A percentile compares a stretch with the other conserved stretches of the same genome.
phyloP scores from a whole-genome alignment of 1,140 invertebrate genomes.

The Drosophila aff. region DNA sequence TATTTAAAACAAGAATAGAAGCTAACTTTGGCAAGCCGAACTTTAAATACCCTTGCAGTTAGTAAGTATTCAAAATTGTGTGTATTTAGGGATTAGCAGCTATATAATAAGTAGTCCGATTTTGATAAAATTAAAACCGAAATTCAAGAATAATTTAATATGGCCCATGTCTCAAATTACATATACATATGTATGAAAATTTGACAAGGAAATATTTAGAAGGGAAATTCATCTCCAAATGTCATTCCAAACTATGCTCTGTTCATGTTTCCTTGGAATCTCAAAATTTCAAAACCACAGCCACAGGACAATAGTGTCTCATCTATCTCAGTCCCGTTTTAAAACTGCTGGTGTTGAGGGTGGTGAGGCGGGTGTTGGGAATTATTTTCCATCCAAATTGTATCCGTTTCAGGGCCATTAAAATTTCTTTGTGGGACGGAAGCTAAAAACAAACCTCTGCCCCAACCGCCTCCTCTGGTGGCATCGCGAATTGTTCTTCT shows the following conservation, averaged over 20 bases:
- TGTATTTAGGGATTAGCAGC: too few species aligned
- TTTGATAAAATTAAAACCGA: too few species aligned
- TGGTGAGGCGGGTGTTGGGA: not conserved
- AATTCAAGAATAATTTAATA: too few species aligned
- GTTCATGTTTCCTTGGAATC: slow-evolving; percentile 6
- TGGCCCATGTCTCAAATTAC: too few species aligned
- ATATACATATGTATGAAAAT: too few species aligned
- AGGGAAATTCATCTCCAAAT: not conserved
- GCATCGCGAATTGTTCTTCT: slow-evolving; percentile 36
- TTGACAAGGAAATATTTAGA: too few species aligned
- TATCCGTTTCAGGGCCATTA: slow-evolving; percentile 41
- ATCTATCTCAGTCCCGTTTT: not conserved
- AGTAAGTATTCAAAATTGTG: too few species aligned
- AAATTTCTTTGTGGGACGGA: slow-evolving; percentile 38
- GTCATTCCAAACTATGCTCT: not conserved
- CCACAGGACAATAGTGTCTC: slow-evolving; percentile 5
- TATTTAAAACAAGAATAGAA: too few species aligned
- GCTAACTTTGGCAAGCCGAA: too few species aligned
- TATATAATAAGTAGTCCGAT: too few species aligned
- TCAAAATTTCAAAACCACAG: slow-evolving; percentile 17
- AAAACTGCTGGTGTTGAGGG: not conserved
- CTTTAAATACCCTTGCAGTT: too few species aligned
- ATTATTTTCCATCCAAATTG: slow-evolving; percentile 20
- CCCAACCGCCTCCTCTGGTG: not conserved
- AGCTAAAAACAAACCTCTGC: not conserved